phyloP scores from a whole-genome alignment of 2,797 vertebrate species.

The Crax fasciolata region DNA sequence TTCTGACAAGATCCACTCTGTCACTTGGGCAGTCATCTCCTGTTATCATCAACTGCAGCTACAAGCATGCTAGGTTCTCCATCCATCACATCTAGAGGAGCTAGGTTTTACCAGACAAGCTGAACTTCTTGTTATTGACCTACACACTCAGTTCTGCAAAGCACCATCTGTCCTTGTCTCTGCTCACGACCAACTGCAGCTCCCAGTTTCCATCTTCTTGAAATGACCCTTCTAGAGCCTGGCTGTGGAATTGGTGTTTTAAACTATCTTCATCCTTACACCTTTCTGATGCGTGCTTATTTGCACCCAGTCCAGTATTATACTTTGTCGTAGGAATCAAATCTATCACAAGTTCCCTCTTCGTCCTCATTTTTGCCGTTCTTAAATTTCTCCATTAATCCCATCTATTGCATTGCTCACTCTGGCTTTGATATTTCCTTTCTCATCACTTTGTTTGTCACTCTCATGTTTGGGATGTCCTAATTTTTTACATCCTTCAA shows the following conservation, averaged over 20 bases:
- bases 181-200: neutral
- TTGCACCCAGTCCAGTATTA: neutral
- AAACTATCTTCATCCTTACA: neutral
- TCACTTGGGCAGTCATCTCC: neutral
- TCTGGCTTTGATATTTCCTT: neutral
- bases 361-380: neutral
- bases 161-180: neutral
- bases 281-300: neutral
- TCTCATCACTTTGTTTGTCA: neutral
- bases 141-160: neutral
- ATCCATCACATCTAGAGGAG: neutral
- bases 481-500: conserved; percentile 23
- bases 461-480: neutral
- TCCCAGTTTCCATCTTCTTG: neutral
- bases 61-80: neutral
- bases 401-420: neutral
- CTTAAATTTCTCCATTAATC: neutral
- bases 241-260: neutral
- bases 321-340: neutral
- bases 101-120: neutral
- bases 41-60: neutral
- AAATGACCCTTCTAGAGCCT: neutral
- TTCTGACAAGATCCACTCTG: neutral
- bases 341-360: neutral
- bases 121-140: neutral